Conservation (phyloP, 2,113 vertebrate genomes). For the Rhineura floridana region DNA sequence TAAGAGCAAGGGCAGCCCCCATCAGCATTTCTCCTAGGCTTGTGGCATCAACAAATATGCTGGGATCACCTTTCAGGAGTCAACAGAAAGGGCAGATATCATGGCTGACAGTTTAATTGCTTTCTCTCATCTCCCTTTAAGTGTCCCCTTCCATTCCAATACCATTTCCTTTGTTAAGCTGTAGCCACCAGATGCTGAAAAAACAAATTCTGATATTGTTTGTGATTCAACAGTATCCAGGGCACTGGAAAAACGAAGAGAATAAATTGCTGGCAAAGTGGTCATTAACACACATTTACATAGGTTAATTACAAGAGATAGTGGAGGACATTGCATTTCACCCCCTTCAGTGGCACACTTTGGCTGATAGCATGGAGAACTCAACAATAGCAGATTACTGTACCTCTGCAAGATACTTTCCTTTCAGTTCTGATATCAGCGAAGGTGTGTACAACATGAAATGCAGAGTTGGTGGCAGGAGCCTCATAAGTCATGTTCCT, state of each 20-base stretch:
- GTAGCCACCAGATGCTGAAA: neutral
- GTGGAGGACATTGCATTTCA: slow-evolving; percentile 30
- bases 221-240: neutral
- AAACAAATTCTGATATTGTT: neutral
- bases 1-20: slow-evolving; percentile 40
- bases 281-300: slow-evolving; percentile 54
- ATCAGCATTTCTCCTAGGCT: slow-evolving; percentile 39
- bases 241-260: neutral
- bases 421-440: neutral
- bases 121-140: neutral
- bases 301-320: slow-evolving; percentile 59
- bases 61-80: slow-evolving; percentile 28
- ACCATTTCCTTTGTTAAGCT: neutral
- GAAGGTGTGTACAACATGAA: neutral
- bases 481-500: neutral
- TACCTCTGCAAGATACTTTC: slow-evolving; percentile 33
- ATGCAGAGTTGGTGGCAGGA: neutral
- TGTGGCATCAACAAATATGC: slow-evolving; percentile 44
- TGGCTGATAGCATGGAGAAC: slow-evolving; percentile 13
- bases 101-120: neutral
- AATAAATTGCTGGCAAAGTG: slow-evolving; percentile 37
- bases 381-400: slow-evolving; percentile 18
- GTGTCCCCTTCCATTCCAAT: neutral
- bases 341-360: slow-evolving; percentile 40
- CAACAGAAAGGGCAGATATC: neutral